phyloP scores from a whole-genome alignment of 2,888 invertebrate species.

The Drosophila prostipennis region DNA sequence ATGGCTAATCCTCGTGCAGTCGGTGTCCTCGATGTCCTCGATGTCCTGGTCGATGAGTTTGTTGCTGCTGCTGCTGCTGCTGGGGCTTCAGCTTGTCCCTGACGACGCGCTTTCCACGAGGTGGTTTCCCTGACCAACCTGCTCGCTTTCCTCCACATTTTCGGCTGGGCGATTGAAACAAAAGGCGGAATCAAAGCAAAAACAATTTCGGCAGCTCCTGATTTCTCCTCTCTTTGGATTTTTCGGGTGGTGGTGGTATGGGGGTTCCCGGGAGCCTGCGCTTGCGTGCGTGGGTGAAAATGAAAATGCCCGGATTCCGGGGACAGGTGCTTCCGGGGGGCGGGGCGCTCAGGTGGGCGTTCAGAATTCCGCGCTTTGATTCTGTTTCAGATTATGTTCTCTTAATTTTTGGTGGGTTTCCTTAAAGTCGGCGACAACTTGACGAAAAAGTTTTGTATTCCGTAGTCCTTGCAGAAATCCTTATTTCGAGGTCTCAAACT shows the following conservation, averaged over 20 bases:
- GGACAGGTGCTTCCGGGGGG: constrained; percentile 12
- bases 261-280: constrained; percentile 31
- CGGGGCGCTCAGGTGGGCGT: constrained; percentile 57
- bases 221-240: background rate
- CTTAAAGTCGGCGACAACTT: constrained; percentile 36
- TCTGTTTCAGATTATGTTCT: constrained; percentile 17
- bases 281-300: constrained; percentile 42
- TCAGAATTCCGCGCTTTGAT: constrained; percentile 20
- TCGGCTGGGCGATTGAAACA: constrained; percentile 19
- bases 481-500: constrained; percentile 54
- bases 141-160: constrained; percentile 48
- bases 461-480: constrained; percentile 34
- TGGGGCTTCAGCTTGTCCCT: constrained; percentile 67
- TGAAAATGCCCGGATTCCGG: constrained; percentile 15
- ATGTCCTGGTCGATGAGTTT: constrained; percentile 38
- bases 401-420: constrained; percentile 56
- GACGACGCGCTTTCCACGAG: constrained; percentile 76
- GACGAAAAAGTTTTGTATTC: constrained; percentile 54
- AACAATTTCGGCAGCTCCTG: constrained; percentile 17
- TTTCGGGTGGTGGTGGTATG: too few relatives aligned
- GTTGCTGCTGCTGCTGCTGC: constrained; percentile 39
- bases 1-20: constrained; percentile 58
- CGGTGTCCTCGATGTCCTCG: constrained; percentile 24
- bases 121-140: constrained; percentile 53
- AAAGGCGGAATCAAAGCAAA: constrained; percentile 42